Evolutionary conservation across 1,140 invertebrate genomes (phyloP).

Genomic region (Marisa cornuarietis): DNA sequence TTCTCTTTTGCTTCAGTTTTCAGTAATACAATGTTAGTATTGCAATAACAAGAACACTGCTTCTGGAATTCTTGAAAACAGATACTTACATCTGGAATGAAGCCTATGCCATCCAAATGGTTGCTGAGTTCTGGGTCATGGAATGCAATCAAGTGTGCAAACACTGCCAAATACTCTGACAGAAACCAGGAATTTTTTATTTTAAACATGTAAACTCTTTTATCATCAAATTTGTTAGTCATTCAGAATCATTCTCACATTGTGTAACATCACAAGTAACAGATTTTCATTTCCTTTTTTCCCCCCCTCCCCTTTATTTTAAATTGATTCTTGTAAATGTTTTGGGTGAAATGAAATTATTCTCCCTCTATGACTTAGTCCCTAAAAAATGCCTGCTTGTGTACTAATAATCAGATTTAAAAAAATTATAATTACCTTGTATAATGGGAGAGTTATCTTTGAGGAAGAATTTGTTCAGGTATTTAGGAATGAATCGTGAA

Average conservation of each 20-base stretch:
- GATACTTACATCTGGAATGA: slow-evolving; percentile 85
- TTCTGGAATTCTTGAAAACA: not conserved
- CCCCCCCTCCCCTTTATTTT: too few species aligned
- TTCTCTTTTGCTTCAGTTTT: too few species aligned
- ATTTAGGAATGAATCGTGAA: slow-evolving; percentile 94
- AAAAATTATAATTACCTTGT: slow-evolving; percentile 70
- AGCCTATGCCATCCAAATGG: slow-evolving; percentile 91
- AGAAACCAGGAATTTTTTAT: slow-evolving; percentile 23
- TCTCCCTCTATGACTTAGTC: too few species aligned
- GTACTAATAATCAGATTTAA: too few species aligned
- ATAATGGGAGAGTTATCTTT: slow-evolving; percentile 97
- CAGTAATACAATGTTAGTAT: too few species aligned
- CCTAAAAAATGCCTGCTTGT: too few species aligned
- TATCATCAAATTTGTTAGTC: slow-evolving; percentile 6
- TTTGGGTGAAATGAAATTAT: too few species aligned
- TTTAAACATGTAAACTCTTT: slow-evolving; percentile 11
- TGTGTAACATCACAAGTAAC: too few species aligned
- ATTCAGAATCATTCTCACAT: too few species aligned
- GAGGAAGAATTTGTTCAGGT: slow-evolving; percentile 97
- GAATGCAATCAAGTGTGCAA: slow-evolving; percentile 94
- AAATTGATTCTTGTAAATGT: too few species aligned
- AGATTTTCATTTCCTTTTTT: too few species aligned
- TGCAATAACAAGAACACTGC: too few species aligned
- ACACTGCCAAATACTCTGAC: slow-evolving; percentile 93
- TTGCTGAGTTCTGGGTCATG: slow-evolving; percentile 92